Base-by-base conservation (phyloP, 2,888 invertebrate species). In the Eupithecia dodoneata region DNA sequence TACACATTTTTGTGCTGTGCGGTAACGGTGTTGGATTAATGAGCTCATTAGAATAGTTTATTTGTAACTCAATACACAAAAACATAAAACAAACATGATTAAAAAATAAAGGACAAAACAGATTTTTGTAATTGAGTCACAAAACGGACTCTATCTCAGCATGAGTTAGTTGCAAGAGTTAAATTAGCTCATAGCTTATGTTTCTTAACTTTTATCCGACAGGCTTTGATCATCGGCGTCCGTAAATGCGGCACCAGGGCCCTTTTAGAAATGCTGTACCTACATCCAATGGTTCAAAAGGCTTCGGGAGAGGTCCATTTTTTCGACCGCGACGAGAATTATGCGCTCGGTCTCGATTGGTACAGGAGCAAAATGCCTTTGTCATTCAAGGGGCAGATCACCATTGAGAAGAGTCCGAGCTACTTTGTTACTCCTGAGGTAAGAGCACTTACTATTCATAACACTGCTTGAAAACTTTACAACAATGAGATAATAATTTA, bases 241-340 rank as follows among this genome's bases (percentile, higher is more conserved):
- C 96, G 99, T 85, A 99, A 99, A 95, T 99, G 99, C 88, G 99
- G 99, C 41, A 99, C 99, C 0, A 95, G 99, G 76, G 99, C 99
- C 0, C 96, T 99, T 7, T 96, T 99, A 74, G 99, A 99, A 94
- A 99, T 99, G 97, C 95, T 99, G 73, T 98, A 98, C 90, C 96
- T 99, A 72, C 99, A 99, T 94, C 98, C 98, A 15, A 97, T 97
- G 95, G 97, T 99, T 76, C 98, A 98, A 90, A 98, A 98, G 88
- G 98, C 99, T 2, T 97, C 98, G 18, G 98, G 98, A 42, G 99
- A 99, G 94, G 98, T 99, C 55, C 99, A 99, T 92, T 99, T 99
- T 95, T 99, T 99, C 93, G 99, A 99, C 94, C 96, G 98, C 74
- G 98, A 98, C 88, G 98, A 98, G 86, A 99, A 99, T 91, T 99